Evolutionary conservation across 2,888 invertebrate genomes (phyloP), one percentile per base, ranked within the genome.

Genomic region (Calameuta pallipes): DNA sequence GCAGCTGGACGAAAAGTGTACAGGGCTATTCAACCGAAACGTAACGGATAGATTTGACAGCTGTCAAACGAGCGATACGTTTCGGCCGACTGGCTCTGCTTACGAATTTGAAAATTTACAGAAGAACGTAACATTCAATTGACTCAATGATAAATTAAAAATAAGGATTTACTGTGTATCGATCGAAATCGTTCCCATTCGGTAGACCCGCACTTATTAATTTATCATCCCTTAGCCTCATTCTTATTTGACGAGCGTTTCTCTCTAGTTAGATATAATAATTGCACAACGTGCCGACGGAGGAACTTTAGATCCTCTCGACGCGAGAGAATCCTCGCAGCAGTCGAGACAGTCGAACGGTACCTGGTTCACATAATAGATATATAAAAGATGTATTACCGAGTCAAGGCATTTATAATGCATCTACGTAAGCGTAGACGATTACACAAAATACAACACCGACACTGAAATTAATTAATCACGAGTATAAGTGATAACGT

Each of bases 361-460:
- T 76, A 23, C 75, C 35, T 35, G 41, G 74, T 77, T 69, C 56
- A 74, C 37, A 37, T 30, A 75, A 69, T 11, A 34, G 35, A 75
- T 73, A 77, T 73, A 68, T 75, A 68, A 75, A 37, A 23, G 9
- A 23, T 23, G 2, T 23, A 23, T 56, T 9, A 56, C 56, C 56
- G 56, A 56, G 23, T 56, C 23, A 56, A 56, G 23, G 56, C 56
- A 56, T 56, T 56, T 73, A 74, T 75, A 73, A 79, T 23, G 35
- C 71, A 78, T 82, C 78, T 81, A 80, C 79, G 76, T 76, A 79
- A 78, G 78, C 78, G 80, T 79, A 82, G 80, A 80, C 80, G 81
- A 79, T 79, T 80, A 83, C 75, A 80, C 78, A 78, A 76, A 84
- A 74, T 78, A 82, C 85, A 85, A 85, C 86, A 84, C 80, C 80